Percentiles rank a stretch among this genome's conserved stretches.
phyloP scores from a whole-genome alignment of 1,140 invertebrate species.

The Zeugodacus cucurbitae region DNA sequence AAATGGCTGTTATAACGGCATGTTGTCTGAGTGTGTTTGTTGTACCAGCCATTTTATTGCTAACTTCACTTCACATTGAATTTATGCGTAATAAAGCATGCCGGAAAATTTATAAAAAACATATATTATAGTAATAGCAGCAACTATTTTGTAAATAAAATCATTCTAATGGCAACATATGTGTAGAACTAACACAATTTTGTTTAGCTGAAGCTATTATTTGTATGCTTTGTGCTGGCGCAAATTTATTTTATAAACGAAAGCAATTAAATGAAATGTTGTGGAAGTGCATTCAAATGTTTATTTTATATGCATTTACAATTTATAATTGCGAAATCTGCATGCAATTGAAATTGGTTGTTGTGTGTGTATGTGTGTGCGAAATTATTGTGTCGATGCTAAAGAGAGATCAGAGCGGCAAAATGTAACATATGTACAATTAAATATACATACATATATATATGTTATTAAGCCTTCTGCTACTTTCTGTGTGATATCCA shows the following conservation, averaged over 20 bases:
- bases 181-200: neutral
- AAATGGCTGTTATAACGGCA: neutral
- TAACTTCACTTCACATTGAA: neutral
- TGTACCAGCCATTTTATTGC: neutral
- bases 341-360: neutral
- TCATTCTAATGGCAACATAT: neutral
- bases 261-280: slow-evolving; percentile 14
- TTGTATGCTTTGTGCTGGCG: neutral
- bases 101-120: neutral
- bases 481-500: neutral
- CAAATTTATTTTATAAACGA: neutral
- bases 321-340: neutral
- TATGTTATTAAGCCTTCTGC: neutral
- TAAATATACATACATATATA: neutral
- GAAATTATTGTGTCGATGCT: neutral
- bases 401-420: neutral
- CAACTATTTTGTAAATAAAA: neutral
- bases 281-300: neutral
- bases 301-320: neutral
- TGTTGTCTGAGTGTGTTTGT: neutral
- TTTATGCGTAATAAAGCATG: neutral
- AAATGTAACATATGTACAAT: neutral
- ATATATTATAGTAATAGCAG: neutral
- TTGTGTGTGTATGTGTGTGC: neutral
- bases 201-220: neutral